Conservation (phyloP, 1,140 invertebrate genomes). For the Drosophila novamexicana region DNA sequence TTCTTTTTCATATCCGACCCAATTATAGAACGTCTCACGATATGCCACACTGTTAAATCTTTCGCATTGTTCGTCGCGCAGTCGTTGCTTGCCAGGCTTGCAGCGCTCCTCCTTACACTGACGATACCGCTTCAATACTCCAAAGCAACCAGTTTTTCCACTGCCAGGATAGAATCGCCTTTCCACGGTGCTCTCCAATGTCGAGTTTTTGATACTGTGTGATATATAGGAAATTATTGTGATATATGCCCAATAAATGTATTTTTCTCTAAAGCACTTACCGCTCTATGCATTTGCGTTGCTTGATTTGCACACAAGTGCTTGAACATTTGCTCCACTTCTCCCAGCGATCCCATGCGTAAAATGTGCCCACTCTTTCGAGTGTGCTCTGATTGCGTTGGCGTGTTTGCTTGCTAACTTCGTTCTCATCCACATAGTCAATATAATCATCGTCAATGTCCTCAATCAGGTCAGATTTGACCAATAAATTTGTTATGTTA, state of each 20-base stretch:
- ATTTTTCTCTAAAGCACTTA: constrained; percentile 3
- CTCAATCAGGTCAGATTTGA: constrained; percentile 25
- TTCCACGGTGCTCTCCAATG: constrained; percentile 23
- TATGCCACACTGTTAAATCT: constrained; percentile 92
- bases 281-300: constrained; percentile 62
- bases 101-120: constrained; percentile 90
- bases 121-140: constrained; percentile 88
- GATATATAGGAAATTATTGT: background rate
- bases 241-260: background rate
- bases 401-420: constrained; percentile 34
- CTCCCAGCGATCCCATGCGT: constrained; percentile 64
- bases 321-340: constrained; percentile 70
- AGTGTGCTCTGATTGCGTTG: constrained; percentile 40
- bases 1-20: constrained; percentile 92
- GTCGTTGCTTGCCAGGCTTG: constrained; percentile 42
- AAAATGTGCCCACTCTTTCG: constrained; percentile 58
- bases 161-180: constrained; percentile 64
- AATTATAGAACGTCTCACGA: constrained; percentile 90
- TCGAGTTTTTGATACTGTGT: constrained; percentile 46
- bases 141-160: constrained; percentile 85
- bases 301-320: constrained; percentile 64
- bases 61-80: constrained; percentile 79
- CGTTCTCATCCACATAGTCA: constrained; percentile 42
- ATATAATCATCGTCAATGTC: constrained; percentile 56
- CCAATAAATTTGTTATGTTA: constrained; percentile 11